Evolutionary conservation across 2,113 vertebrate species (phyloP).

Genomic region (Thymallus thymallus): DNA sequence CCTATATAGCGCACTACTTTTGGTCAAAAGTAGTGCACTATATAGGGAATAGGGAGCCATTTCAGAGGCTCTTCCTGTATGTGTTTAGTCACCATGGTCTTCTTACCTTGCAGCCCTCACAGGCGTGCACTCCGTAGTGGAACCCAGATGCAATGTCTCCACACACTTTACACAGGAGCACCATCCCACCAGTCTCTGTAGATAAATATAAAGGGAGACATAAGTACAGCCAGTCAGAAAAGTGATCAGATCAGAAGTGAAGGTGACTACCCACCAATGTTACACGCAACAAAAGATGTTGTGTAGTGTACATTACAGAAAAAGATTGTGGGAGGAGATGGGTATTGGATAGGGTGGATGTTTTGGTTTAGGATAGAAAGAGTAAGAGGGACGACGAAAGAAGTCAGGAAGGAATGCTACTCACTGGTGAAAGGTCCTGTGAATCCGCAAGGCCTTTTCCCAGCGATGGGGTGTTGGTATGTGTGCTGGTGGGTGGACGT

Average conservation of each 20-base stretch:
- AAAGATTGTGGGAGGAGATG: background rate
- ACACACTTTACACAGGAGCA: conserved; percentile 81
- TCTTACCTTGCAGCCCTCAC: conserved; percentile 80
- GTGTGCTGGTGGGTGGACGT: conserved; percentile 58
- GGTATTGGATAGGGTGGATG: background rate
- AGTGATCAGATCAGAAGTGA: background rate
- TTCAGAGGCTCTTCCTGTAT: background rate
- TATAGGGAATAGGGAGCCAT: too few relatives aligned
- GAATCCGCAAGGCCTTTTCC: conserved; percentile 70
- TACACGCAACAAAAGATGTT: background rate
- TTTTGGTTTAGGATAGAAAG: background rate
- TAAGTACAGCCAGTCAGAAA: background rate
- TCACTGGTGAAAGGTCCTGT: conserved; percentile 74
- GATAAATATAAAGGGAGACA: background rate
- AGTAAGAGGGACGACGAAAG: background rate
- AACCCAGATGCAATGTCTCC: conserved; percentile 81
- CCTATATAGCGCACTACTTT: too few relatives aligned
- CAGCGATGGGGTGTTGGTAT: conserved; percentile 64
- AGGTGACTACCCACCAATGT: background rate
- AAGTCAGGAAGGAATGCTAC: conserved; percentile 16
- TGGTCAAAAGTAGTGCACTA: too few relatives aligned
- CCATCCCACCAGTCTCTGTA: conserved; percentile 78
- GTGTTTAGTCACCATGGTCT: background rate
- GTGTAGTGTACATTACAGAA: background rate
- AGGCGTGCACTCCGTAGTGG: conserved; percentile 82